phyloP scores from a whole-genome alignment of 2,888 invertebrate species.

The Chrysolina oricalcia region DNA sequence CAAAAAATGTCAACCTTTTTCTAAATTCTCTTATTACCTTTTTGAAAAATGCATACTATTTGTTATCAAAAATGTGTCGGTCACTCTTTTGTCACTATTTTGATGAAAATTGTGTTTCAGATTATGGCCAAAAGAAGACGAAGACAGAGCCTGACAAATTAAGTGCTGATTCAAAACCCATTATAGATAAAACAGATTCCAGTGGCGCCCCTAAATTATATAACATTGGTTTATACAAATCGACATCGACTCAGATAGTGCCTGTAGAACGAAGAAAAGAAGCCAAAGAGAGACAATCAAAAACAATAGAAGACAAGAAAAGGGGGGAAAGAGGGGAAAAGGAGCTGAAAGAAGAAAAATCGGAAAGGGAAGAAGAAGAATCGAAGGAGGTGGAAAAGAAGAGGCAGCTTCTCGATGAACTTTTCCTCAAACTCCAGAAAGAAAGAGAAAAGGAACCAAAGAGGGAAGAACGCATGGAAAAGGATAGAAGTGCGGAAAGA shows the following conservation, averaged over 20 bases:
- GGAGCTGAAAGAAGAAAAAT: background rate
- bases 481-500: too few species aligned
- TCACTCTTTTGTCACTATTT: background rate
- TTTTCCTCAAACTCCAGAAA: too few species aligned
- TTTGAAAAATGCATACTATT: too few species aligned
- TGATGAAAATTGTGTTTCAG: background rate
- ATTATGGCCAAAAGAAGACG: background rate
- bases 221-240: slow-evolving; percentile 23
- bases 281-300: background rate
- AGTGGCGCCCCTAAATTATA: slow-evolving; percentile 1
- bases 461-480: too few species aligned
- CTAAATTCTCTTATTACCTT: too few species aligned
- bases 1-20: too few species aligned
- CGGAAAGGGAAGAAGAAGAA: background rate
- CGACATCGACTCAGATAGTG: slow-evolving; percentile 8
- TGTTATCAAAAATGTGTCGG: too few species aligned
- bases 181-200: background rate
- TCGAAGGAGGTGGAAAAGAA: background rate
- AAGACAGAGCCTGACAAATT: background rate
- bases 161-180: background rate
- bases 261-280: background rate
- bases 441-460: too few species aligned
- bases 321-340: background rate
- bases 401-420: too few species aligned
- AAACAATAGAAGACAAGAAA: background rate